Conservation (phyloP, 2,888 invertebrate genomes). For the Dicranocentrus wangi region DNA sequence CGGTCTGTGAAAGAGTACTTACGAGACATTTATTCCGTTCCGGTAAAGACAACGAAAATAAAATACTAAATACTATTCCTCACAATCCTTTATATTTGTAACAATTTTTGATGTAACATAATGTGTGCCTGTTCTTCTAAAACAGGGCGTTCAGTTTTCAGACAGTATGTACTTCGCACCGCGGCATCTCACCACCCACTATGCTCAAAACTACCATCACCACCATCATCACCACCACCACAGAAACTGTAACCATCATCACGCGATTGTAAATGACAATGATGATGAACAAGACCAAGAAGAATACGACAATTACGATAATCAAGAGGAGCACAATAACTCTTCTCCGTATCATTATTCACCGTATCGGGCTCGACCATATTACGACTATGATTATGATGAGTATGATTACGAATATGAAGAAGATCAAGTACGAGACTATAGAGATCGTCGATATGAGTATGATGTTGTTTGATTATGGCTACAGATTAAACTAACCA, state of each 20-base stretch:
- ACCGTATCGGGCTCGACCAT: constrained; percentile 46
- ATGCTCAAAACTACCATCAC: constrained; percentile 54
- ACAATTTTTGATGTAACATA: no score
- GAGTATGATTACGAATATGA: constrained; percentile 61
- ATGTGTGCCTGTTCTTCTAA: no score
- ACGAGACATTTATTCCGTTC: constrained; percentile 56
- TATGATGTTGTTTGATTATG: constrained; percentile 53
- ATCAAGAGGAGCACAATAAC: constrained; percentile 38
- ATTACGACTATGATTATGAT: constrained; percentile 58
- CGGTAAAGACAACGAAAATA: constrained; percentile 33
- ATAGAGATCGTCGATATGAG: constrained; percentile 37
- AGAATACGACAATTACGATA: constrained; percentile 4
- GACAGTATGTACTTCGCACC: constrained; percentile 65
- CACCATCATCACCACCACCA: constrained; percentile 50
- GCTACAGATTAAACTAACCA: constrained; percentile 25
- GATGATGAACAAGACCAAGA: constrained; percentile 45
- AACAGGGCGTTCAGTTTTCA: constrained; percentile 61
- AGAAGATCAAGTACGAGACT: constrained; percentile 43
- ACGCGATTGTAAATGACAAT: constrained; percentile 48
- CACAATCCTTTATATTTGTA: no score
- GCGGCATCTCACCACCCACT: constrained; percentile 39
- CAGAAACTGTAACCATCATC: constrained; percentile 36
- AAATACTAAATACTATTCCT: no score
- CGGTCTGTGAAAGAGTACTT: constrained; percentile 63
- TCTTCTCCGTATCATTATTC: constrained; percentile 49